These are phyloP conservation scores for Drosophila simulans DNA, from an alignment of 1,140 invertebrate genomes.

Conservation along the genomic window DNA sequence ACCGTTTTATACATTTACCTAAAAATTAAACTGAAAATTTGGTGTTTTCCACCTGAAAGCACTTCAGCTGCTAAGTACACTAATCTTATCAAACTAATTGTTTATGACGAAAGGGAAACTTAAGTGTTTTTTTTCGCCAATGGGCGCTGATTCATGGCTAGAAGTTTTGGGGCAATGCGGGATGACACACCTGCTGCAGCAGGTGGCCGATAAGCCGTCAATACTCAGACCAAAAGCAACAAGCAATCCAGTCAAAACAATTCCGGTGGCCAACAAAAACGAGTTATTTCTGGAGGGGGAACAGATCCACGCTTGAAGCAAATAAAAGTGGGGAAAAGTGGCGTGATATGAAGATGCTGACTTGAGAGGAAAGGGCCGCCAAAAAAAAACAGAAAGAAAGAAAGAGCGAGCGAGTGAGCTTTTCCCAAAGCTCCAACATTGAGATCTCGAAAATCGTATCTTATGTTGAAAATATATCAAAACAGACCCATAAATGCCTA, in stretches of 20 bases:
- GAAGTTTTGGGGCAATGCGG: not conserved
- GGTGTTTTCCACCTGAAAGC: slow-evolving; percentile 1
- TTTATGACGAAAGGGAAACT: slow-evolving; percentile 5
- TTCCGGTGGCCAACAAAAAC: slow-evolving; percentile 24
- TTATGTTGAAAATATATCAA: slow-evolving; percentile 24
- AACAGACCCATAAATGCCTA: slow-evolving; percentile 10
- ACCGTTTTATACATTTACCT: not conserved
- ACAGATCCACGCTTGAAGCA: slow-evolving; percentile 30
- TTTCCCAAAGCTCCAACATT: slow-evolving; percentile 1
- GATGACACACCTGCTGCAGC: slow-evolving; percentile 32
- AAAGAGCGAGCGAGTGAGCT: slow-evolving; percentile 10
- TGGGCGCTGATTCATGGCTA: slow-evolving; percentile 6
- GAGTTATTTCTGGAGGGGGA: slow-evolving; percentile 19
- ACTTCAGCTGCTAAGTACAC: not conserved
- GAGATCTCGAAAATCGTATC: slow-evolving; percentile 8
- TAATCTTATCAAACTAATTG: slow-evolving; percentile 22
- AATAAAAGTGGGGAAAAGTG: slow-evolving; percentile 66
- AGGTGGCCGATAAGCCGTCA: slow-evolving; percentile 31
- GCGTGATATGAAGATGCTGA: slow-evolving; percentile 39
- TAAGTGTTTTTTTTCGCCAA: not conserved
- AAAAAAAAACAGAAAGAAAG: not conserved
- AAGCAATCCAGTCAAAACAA: slow-evolving; percentile 33
- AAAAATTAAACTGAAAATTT: not conserved
- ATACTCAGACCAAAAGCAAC: not conserved
- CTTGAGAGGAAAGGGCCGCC: not conserved